Percentiles rank a stretch among this genome's conserved stretches.
These are phyloP conservation scores for Lacanobia wlatinum DNA, from an alignment of 2,888 invertebrate genomes.

Conservation along the genomic window DNA sequence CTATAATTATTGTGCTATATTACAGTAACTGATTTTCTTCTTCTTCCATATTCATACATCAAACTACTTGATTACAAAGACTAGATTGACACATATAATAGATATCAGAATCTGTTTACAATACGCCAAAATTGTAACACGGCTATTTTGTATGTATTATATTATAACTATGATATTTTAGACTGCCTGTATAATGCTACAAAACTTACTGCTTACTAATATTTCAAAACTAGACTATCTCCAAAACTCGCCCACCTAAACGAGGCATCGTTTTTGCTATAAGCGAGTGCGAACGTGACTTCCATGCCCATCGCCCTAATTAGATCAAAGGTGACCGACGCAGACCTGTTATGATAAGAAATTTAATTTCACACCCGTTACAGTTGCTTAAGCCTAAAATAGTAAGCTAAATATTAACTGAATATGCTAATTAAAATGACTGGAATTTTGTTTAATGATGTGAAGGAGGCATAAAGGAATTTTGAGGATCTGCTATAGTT, in stretches of 20 bases:
- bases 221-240: conserved; percentile 18
- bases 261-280: conserved; percentile 75
- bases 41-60: too few relatives aligned
- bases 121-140: too few relatives aligned
- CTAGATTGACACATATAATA: too few relatives aligned
- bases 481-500: not conserved
- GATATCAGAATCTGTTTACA: too few relatives aligned
- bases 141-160: too few relatives aligned
- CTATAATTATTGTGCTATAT: too few relatives aligned
- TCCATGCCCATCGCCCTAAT: conserved; percentile 82
- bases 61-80: too few relatives aligned
- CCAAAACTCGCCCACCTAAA: conserved; percentile 60
- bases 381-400: conserved; percentile 41
- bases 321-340: conserved; percentile 86
- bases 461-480: not conserved
- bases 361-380: conserved; percentile 60
- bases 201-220: too few relatives aligned
- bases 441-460: not conserved
- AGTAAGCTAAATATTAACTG: conserved; percentile 16
- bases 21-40: too few relatives aligned
- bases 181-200: too few relatives aligned
- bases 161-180: too few relatives aligned
- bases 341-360: conserved; percentile 60
- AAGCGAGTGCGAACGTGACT: conserved; percentile 78
- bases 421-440: conserved; percentile 12